Percentiles rank a stretch among this genome's conserved stretches.
Conservation (phyloP, 37 sponge, comb jelly and placozoan species). For the Aplysina aerophoba region DNA sequence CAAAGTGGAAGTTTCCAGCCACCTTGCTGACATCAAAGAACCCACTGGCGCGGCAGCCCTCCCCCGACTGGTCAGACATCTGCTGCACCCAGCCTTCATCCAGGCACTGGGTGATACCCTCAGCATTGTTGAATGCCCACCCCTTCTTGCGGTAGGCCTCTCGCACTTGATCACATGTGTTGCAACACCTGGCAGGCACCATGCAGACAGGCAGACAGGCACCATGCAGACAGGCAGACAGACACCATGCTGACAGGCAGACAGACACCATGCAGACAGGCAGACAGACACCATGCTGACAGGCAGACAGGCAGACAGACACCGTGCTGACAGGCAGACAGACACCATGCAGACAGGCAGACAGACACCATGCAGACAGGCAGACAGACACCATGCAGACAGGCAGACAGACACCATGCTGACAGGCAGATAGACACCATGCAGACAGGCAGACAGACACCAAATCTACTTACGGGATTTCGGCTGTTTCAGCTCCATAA, state of each 20-base stretch:
- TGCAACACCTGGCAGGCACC: constrained; percentile 79
- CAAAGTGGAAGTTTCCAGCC: constrained; percentile 98
- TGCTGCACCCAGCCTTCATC: constrained; percentile 89
- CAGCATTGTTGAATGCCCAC: constrained; percentile 92
- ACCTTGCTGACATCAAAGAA: constrained; percentile 95
- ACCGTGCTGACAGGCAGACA: no score
- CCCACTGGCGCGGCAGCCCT: constrained; percentile 88
- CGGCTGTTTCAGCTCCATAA: constrained; percentile 94
- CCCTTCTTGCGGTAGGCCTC: constrained; percentile 96
- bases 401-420: no score
- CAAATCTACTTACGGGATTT: constrained; percentile 26
- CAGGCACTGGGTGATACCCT: constrained; percentile 76
- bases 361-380: background rate
- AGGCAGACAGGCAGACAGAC: no score
- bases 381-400: no score
- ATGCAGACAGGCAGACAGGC: no score
- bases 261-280: background rate
- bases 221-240: background rate
- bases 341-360: background rate
- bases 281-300: background rate
- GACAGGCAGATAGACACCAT: background rate
- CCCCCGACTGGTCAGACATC: constrained; percentile 82
- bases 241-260: no score
- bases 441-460: background rate
- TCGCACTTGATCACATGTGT: constrained; percentile 95